A percentile compares a stretch with the other conserved stretches of the same genome.
Conservation (phyloP, 1,140 invertebrate genomes). For the Drosophila murphyi region DNA sequence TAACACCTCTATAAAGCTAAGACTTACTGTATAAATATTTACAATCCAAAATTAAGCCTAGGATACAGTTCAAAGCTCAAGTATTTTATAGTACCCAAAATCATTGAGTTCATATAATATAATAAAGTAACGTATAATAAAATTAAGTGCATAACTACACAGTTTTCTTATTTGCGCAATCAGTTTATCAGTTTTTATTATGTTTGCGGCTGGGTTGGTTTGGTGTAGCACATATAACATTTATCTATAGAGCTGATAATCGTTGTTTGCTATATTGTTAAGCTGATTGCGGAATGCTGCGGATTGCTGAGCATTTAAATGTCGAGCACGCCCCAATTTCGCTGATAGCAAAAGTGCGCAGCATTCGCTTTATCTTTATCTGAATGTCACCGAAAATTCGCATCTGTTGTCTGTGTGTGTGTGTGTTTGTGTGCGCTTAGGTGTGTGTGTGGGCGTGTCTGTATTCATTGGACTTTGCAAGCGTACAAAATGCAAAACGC, state of each 20-base stretch:
- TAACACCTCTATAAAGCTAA: too few relatives aligned
- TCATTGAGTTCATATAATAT: too few relatives aligned
- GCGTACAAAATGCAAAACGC: slow-evolving; percentile 49
- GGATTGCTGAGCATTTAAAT: slow-evolving; percentile 26
- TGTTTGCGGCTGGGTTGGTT: background rate
- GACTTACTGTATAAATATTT: too few relatives aligned
- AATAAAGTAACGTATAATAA: too few relatives aligned
- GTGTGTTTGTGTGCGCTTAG: slow-evolving; percentile 9
- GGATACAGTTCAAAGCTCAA: too few relatives aligned
- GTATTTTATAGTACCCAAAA: too few relatives aligned
- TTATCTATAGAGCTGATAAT: slow-evolving; percentile 12
- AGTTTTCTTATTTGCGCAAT: background rate
- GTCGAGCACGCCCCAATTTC: slow-evolving; percentile 26
- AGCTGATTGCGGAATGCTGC: background rate
- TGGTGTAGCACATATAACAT: background rate
- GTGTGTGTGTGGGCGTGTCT: background rate
- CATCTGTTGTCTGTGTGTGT: background rate
- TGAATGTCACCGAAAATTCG: slow-evolving; percentile 50
- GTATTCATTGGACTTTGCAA: slow-evolving; percentile 28
- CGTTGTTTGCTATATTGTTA: background rate
- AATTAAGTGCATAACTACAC: too few relatives aligned
- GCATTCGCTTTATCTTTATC: slow-evolving; percentile 54
- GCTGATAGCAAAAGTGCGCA: slow-evolving; percentile 52
- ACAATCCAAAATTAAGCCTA: too few relatives aligned
- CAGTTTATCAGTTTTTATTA: background rate